Base-by-base conservation (phyloP, 2,113 vertebrate species). In the Micromys minutus region DNA sequence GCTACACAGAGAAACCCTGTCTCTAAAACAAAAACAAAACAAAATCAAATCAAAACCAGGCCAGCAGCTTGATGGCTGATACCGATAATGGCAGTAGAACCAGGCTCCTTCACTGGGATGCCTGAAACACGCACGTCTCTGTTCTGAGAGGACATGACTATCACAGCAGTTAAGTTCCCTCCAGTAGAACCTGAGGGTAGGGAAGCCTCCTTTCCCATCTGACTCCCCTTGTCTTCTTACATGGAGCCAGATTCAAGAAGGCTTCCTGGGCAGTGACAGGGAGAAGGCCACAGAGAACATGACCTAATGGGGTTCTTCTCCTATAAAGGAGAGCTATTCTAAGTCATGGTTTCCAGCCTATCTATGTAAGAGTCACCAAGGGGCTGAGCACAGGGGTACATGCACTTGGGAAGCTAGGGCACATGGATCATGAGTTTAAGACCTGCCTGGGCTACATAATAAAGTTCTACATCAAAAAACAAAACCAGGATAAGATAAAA, bases 171-270 rank as follows among this genome's bases (percentile, higher is more conserved):
- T 83, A n/a, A 57, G 42, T 8, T 36, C 39, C 24, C 5, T 93
- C 45, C 31, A 84, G 47, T 81, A 92, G 71, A 90, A 81, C n/a
- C 42, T 96, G 80, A 63, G 29, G n/a, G 80, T 45, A 75, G 24
- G 42, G 29, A 75, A 47, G 74, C 39, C 24, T 29, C 36, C 36
- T 81, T 47, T 50, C 31, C 9, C 13, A 1, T 57, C 39, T 29
- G 2, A 47, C 75, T 83, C 42, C 7, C 1, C n/a, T 45, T 50
- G 21, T 19, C 76, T 79, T 45, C 90, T 85, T 36, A 8, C 89
- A 19, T 42, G 31, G 21, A 69, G 47, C 65, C 55, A 89, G 67
- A 29, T 80, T 55, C 76, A 19, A 96, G 65, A 76, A 63, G 42
- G 55, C 59, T 45, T 47, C 10, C 16, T 12, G 31, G 52, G 90